Percentiles rank a stretch among this genome's conserved stretches.
Conservation (phyloP, 2,888 invertebrate species). For the Ephialtes manifestator region DNA sequence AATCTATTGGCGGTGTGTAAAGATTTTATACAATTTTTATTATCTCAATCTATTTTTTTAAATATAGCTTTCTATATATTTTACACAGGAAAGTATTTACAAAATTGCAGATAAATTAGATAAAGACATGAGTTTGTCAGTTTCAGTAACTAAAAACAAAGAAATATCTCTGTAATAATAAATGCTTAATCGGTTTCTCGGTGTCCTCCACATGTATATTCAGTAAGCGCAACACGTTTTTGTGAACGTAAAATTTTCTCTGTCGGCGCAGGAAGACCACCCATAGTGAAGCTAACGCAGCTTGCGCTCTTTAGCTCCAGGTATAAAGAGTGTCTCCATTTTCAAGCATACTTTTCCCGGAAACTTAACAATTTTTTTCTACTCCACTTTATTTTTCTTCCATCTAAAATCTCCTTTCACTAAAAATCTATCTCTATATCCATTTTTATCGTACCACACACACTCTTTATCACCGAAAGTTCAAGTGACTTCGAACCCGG, state of each 20-base stretch:
- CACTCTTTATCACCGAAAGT: slow-evolving; percentile 76
- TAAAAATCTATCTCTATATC: slow-evolving; percentile 54
- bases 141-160: background rate
- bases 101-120: background rate
- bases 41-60: background rate
- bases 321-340: background rate
- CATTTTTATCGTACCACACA: slow-evolving; percentile 40
- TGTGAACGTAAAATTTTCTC: background rate
- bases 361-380: background rate
- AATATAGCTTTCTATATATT: background rate
- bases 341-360: background rate
- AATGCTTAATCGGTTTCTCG: background rate
- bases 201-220: background rate
- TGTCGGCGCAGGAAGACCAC: background rate
- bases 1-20: background rate
- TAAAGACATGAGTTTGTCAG: background rate
- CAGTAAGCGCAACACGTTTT: background rate
- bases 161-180: background rate
- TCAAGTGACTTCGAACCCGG: slow-evolving; percentile 76
- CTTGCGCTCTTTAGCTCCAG: slow-evolving; percentile 13
- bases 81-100: background rate
- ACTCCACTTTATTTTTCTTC: background rate
- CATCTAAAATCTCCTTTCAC: background rate
- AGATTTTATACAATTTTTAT: background rate
- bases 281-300: background rate